phyloP scores from a whole-genome alignment of 2,797 vertebrate species.

The Peromyscus attwateri region DNA sequence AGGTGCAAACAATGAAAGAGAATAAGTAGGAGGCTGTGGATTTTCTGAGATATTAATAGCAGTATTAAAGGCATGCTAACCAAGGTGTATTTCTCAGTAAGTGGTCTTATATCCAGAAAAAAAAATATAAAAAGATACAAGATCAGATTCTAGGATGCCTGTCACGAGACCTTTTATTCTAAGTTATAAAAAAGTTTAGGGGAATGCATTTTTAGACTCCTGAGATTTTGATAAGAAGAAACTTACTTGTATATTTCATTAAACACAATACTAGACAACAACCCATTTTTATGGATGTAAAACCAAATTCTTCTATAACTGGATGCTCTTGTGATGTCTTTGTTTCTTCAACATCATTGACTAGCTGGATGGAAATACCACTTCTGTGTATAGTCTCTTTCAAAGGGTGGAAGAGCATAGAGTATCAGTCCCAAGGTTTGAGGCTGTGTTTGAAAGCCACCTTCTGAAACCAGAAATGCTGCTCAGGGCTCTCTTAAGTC shows the following conservation, averaged over 20 bases:
- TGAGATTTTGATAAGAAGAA: slow-evolving; percentile 30
- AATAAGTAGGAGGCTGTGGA: slow-evolving; percentile 59
- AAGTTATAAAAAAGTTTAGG: neutral
- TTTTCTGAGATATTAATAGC: slow-evolving; percentile 65
- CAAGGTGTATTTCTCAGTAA: slow-evolving; percentile 56
- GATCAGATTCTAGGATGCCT: neutral
- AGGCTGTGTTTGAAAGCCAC: neutral
- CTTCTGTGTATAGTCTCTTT: neutral
- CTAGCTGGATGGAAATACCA: neutral
- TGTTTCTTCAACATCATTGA: neutral
- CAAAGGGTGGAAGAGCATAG: neutral
- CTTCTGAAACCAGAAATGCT: neutral
- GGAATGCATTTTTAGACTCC: slow-evolving; percentile 59
- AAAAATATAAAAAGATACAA: neutral
- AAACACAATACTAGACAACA: neutral
- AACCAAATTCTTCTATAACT: neutral
- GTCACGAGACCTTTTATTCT: neutral
- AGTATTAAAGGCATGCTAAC: slow-evolving; percentile 25
- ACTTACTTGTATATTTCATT: neutral
- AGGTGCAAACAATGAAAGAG: slow-evolving; percentile 60
- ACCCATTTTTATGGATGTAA: neutral
- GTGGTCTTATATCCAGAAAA: slow-evolving; percentile 37
- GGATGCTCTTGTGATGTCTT: neutral
- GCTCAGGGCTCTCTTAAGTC: neutral
- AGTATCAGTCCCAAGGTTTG: neutral